A percentile compares a stretch with the other conserved stretches of the same genome.
These are phyloP conservation scores for Semnornis frantzii DNA, from an alignment of 2,113 vertebrate genomes.

Conservation along the genomic window DNA sequence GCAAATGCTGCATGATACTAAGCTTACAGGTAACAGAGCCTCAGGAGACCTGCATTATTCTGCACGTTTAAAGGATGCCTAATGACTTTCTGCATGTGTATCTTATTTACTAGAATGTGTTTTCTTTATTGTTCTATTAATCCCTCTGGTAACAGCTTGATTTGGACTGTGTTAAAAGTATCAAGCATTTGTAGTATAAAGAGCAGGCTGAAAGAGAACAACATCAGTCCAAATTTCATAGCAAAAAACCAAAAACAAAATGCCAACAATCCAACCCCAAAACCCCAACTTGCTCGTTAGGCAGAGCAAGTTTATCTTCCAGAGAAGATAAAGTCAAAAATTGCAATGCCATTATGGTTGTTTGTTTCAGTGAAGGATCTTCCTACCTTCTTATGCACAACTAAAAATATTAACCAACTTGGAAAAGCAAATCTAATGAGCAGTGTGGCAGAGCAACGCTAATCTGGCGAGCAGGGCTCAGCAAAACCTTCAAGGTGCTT, in stretches of 20 bases:
- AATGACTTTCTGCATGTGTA: conserved; percentile 73
- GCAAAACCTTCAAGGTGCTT: conserved; percentile 33
- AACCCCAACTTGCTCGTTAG: conserved; percentile 1
- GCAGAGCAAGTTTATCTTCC: too few species aligned
- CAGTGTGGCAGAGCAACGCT: background rate
- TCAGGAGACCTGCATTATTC: conserved; percentile 75
- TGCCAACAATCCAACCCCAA: too few species aligned
- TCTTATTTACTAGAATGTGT: conserved; percentile 45
- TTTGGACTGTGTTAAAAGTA: conserved; percentile 50
- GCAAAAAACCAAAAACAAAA: background rate
- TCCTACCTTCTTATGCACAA: conserved; percentile 34
- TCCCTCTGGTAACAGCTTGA: conserved; percentile 57
- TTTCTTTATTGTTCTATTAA: conserved; percentile 49
- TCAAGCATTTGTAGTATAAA: conserved; percentile 61
- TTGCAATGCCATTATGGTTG: conserved; percentile 29
- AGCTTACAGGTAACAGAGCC: conserved; percentile 88
- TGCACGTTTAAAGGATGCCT: conserved; percentile 69
- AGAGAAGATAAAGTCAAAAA: conserved; percentile 33
- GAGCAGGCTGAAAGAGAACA: conserved; percentile 29
- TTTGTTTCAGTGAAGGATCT: conserved; percentile 40
- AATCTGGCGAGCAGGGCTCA: background rate
- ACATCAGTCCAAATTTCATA: conserved; percentile 35
- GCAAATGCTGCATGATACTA: conserved; percentile 80
- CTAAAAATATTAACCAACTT: conserved; percentile 16
- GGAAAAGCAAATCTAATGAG: background rate